Base-by-base conservation (phyloP, 2,888 invertebrate species). In the Epinotia ramella region DNA sequence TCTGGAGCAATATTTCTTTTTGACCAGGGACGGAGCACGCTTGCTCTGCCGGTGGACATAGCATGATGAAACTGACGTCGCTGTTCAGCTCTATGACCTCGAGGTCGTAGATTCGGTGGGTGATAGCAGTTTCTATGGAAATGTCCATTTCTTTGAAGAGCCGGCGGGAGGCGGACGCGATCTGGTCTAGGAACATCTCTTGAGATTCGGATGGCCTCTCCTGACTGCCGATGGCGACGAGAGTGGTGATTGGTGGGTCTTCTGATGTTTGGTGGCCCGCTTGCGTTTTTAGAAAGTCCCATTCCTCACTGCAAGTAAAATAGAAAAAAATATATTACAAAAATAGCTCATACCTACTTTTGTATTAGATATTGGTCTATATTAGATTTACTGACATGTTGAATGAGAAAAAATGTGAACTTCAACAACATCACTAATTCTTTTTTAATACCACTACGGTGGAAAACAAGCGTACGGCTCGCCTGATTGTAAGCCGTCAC, bases 71-170 rank as follows among this genome's bases (percentile, higher is more conserved):
- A 72, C 98, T 98, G 62, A 99, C 98, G 80, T 99, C 98, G 73
- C 95, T 95, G 83, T 97, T 98, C 44, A 99, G 95, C 90, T 99
- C 99, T 79, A 99, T 96, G 57, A 99, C 97, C 94, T 99, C 99
- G 7, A 97, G 95, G 86, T 99, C 98, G 90, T 98, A 99, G 73
- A 99, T 94, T 83, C 99, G 95, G 92, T 98, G 97, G 77, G 95
- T 93, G 46, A 95, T 87, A 9, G 97, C 96, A 81, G 97, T 96
- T 68, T 97, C 96, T 16, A 95, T 85, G 62, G 95, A 95, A 78
- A 97, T 96, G 83, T 97, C 97, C 97, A 97, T 97, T 86, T 97
- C 97, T 82, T 95, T 96, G 84, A 98, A 97, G 0, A 98, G 95
- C 77, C 97, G 95, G 80, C 97, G 96, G 0, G 97, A 95, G 0